These are phyloP conservation scores for Myzus persicae DNA, from an alignment of 1,140 invertebrate genomes.

Conservation along the genomic window DNA sequence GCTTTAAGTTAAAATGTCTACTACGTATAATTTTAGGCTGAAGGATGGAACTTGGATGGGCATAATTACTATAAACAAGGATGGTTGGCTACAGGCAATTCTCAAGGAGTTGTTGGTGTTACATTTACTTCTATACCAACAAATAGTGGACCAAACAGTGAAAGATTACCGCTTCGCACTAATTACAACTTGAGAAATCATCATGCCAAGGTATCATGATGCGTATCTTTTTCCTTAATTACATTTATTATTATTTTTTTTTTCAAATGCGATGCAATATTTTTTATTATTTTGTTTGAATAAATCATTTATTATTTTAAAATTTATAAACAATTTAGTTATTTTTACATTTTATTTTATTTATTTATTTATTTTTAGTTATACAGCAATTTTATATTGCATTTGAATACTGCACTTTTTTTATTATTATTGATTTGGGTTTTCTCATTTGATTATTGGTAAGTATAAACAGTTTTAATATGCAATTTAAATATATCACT, in stretches of 20 bases:
- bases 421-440: constrained; percentile 44
- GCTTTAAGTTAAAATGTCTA: background rate
- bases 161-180: constrained; percentile 81
- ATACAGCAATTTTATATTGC: constrained; percentile 34
- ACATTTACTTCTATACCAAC: constrained; percentile 86
- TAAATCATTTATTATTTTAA: constrained; percentile 9
- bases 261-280: background rate
- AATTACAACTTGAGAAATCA: constrained; percentile 98
- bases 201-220: constrained; percentile 81
- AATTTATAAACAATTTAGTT: constrained; percentile 25
- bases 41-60: constrained; percentile 92
- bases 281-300: constrained; percentile 28
- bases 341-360: constrained; percentile 32
- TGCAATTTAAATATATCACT: background rate
- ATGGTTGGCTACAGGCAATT: constrained; percentile 96
- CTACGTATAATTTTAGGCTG: constrained; percentile 71
- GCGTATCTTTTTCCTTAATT: background rate
- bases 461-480: constrained; percentile 6
- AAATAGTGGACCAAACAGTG: constrained; percentile 82
- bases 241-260: background rate
- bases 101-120: constrained; percentile 92
- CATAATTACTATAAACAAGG: constrained; percentile 97
- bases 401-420: constrained; percentile 31
- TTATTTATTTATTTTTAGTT: constrained; percentile 51
- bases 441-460: constrained; percentile 33